Evolutionary conservation across 1,140 invertebrate genomes (phyloP), one percentile per base, ranked within the genome.

Genomic region (Drosophila setifemur): DNA sequence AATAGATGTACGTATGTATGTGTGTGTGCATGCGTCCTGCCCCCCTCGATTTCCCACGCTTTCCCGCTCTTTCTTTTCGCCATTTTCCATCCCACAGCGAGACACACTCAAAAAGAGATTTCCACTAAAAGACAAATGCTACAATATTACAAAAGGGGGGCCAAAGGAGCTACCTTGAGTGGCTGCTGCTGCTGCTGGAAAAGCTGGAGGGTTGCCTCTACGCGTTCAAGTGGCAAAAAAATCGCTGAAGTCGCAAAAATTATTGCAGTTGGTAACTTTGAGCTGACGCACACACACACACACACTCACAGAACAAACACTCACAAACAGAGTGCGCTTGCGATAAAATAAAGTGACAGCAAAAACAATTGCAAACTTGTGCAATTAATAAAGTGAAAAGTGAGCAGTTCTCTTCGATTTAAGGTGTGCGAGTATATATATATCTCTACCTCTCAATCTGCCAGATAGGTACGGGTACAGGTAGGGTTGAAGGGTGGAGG

Each of bases 371-470:
- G 71, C 81, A 83, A 85, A 83, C 81, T 83, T 83, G 64, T 57
- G 79, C 79, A 83, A 83, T 83, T 83, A 83, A 83, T 83, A 86
- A 83, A 83, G 74, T 83, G 81, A 83, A 85, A 85, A 83, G 81
- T 75, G 79, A 73, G 75, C 79, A 68, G 42, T 71, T 53, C 50
- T 52, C 39, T 19, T 9, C 47, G 43, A 25, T 66, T 66, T 64
- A 64, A 66, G 58, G 61, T 64, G 43, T 39, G 9, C 6, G n/a
- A 8, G 12, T 8, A 1, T 19, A 5, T 33, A 33, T 33, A 33
- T 33, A 14, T 31, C 9, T 31, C n/a, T 31, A 5, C 11, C 31
- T 11, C 31, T 12, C 3, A 14, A 35, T 35, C 33, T 2, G 5
- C 33, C 33, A 11, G 12, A 31, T 31, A 2, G n/a, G 29, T 11